A percentile compares a stretch with the other conserved stretches of the same genome.
These are phyloP conservation scores for Sparus aurata DNA, from an alignment of 2,797 vertebrate species.

Conservation along the genomic window DNA sequence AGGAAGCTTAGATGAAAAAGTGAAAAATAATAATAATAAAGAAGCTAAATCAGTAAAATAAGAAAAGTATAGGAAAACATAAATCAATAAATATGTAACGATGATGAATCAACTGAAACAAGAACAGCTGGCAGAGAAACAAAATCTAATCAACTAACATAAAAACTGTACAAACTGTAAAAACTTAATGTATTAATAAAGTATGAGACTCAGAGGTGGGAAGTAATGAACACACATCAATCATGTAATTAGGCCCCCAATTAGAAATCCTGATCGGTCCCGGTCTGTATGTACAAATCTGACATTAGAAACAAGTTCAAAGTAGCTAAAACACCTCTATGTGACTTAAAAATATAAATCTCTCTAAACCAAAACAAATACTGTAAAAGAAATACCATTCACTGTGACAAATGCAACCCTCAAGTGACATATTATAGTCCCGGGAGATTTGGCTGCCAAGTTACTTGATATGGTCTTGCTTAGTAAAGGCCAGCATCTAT, in stretches of 20 bases:
- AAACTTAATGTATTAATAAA: not conserved
- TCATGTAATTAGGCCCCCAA: not conserved
- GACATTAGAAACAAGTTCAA: not conserved
- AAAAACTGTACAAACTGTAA: not conserved
- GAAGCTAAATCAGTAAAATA: too few relatives aligned
- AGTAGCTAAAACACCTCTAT: not conserved
- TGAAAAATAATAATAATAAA: too few relatives aligned
- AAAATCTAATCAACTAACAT: not conserved
- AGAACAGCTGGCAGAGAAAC: too few relatives aligned
- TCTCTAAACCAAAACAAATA: conserved; percentile 3
- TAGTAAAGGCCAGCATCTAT: conserved; percentile 85
- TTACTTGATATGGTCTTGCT: conserved; percentile 69
- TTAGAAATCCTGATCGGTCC: not conserved
- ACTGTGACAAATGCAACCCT: conserved; percentile 30
- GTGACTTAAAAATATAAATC: not conserved
- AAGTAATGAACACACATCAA: conserved; percentile 5
- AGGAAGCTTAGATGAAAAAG: too few relatives aligned
- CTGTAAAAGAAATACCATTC: conserved; percentile 4
- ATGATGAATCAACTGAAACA: too few relatives aligned
- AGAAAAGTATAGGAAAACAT: too few relatives aligned
- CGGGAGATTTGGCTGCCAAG: conserved; percentile 52
- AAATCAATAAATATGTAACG: too few relatives aligned
- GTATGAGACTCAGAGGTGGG: too few relatives aligned
- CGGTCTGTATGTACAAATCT: not conserved
- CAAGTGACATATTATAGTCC: conserved; percentile 21